phyloP scores from a whole-genome alignment of 2,797 vertebrate genomes.

The Gadopsis marmoratus region DNA sequence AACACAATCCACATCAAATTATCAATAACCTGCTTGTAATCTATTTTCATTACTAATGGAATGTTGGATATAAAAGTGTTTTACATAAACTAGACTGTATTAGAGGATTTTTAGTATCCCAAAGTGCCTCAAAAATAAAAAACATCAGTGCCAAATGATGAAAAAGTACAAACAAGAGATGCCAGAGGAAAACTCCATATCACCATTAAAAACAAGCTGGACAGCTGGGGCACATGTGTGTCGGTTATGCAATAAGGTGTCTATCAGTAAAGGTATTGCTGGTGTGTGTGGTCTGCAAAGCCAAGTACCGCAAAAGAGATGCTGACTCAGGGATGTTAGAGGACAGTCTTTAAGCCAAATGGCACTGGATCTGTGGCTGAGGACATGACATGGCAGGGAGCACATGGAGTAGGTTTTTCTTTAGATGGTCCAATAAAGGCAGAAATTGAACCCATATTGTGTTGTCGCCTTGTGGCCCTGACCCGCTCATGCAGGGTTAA shows the following conservation, averaged over 20 bases:
- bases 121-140: constrained; percentile 30
- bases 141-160: constrained; percentile 43
- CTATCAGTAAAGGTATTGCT: constrained; percentile 62
- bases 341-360: constrained; percentile 48
- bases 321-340: constrained; percentile 74
- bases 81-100: not conserved
- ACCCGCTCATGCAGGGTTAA: constrained; percentile 15
- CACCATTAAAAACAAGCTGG: constrained; percentile 55
- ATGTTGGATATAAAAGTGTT: constrained; percentile 6
- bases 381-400: constrained; percentile 59
- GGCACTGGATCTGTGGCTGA: constrained; percentile 47
- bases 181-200: constrained; percentile 50
- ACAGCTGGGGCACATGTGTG: constrained; percentile 78
- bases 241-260: constrained; percentile 62
- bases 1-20: not conserved
- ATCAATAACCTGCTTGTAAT: constrained; percentile 1
- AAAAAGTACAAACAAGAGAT: constrained; percentile 60
- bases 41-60: not conserved
- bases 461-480: constrained; percentile 5
- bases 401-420: constrained; percentile 22
- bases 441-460: constrained; percentile 39
- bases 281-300: constrained; percentile 31
- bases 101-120: not conserved
- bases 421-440: constrained; percentile 21
- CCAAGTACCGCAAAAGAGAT: constrained; percentile 53